Base-by-base conservation (phyloP, 2,113 vertebrate species). In the Perccottus glenii region DNA sequence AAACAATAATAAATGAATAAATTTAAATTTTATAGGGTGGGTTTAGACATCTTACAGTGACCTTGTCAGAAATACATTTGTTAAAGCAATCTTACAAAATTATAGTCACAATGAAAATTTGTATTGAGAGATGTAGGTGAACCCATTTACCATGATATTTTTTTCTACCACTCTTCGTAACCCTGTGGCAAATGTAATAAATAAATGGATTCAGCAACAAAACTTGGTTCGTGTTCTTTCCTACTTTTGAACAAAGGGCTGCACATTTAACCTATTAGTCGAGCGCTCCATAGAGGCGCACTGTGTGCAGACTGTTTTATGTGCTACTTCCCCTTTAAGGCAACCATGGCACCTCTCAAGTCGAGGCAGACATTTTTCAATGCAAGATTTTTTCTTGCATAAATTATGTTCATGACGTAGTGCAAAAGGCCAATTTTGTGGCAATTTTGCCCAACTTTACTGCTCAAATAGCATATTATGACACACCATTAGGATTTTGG, bases 351-450 rank as follows among this genome's bases (percentile, higher is more conserved):
- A 80, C 86, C 78, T 78, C 89, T 91, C 74, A 82, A 82, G 82
- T 90, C 89, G 81, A 84, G 90, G 84, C 86, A 84, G 89, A 91
- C 89, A 84, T 92, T 93, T 93, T 94, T 91, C 93, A 92, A 92
- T 93, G 94, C 94, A 92, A 95, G 93, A 93, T 94, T 94, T 89
- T 93, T 92, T 78, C 93, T 92, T 95, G 96, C 95, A 98, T 98
- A 98, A 96, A 96, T 96, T 98, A 98, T 98, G 96, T 93, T 98
- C 94, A 96, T 98, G 95, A 97, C 96, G 96, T 96, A 96, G 95
- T 94, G 93, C 92, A 91, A 93, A 95, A 95, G 93, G 94, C 91
- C 93, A 94, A 92, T 92, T 92, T 95, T 94, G 82, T 89, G 90
- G 88, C 89, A 85, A 90, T 90, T 86, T 93, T 88, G 63, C 32